These are phyloP conservation scores for Temnothorax nylanderi DNA, from an alignment of 1,140 invertebrate genomes.

Conservation along the genomic window DNA sequence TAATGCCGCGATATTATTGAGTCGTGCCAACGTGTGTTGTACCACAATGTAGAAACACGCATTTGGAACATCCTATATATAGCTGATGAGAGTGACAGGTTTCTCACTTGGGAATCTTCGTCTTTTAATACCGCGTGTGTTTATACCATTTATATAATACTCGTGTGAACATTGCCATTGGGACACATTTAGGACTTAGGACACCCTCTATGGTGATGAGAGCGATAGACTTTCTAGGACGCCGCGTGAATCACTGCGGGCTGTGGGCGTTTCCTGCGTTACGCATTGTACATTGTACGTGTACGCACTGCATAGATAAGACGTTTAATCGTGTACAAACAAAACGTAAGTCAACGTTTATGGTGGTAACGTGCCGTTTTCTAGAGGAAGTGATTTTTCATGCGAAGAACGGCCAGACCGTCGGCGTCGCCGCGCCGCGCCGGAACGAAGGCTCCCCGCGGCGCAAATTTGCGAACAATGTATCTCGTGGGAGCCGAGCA, in stretches of 20 bases:
- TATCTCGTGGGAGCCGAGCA: constrained; percentile 33
- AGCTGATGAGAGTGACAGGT: not conserved
- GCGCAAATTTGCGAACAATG: constrained; percentile 43
- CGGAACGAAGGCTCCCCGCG: not conserved
- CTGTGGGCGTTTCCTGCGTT: constrained; percentile 62
- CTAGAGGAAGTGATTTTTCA: constrained; percentile 66
- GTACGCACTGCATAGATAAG: constrained; percentile 20
- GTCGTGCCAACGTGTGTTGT: not conserved
- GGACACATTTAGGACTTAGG: constrained; percentile 7
- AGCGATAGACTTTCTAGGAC: constrained; percentile 55
- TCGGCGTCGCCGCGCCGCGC: not conserved
- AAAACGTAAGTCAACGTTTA: constrained; percentile 42
- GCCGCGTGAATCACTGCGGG: constrained; percentile 62
- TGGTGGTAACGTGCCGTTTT: not conserved
- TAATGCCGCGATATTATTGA: constrained; percentile 37
- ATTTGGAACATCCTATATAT: not conserved
- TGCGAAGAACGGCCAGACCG: constrained; percentile 14
- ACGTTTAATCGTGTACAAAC: constrained; percentile 42
- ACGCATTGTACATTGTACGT: not conserved
- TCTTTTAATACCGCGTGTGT: not conserved
- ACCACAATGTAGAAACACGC: not conserved
- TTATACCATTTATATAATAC: not conserved
- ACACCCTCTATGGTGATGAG: constrained; percentile 8
- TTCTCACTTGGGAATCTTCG: not conserved
- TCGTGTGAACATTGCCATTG: not conserved